phyloP scores from a whole-genome alignment of 2,888 invertebrate genomes.

The Netelia inedita region DNA sequence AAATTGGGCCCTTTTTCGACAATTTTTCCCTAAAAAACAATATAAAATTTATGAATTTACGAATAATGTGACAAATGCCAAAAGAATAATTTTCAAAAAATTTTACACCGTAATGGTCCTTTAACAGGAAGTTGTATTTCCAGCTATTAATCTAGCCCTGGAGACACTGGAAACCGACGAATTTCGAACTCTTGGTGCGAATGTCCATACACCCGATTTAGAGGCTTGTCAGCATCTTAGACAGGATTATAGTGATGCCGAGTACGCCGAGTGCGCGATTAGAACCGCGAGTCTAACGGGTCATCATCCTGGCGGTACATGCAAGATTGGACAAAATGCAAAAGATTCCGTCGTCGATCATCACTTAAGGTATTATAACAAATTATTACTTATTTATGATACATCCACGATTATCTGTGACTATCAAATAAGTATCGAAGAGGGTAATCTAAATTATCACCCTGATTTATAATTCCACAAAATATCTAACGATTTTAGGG shows the following conservation, averaged over 20 bases:
- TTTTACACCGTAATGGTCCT: no score
- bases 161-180: constrained; percentile 86
- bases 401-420: no score
- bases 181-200: constrained; percentile 88
- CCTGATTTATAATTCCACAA: not conserved
- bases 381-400: not conserved
- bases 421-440: no score
- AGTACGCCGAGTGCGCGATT: constrained; percentile 89
- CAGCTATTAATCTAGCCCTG: constrained; percentile 88
- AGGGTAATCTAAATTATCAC: not conserved
- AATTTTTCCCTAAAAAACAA: no score
- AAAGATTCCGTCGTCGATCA: constrained; percentile 89
- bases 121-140: no score
- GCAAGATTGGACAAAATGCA: constrained; percentile 88
- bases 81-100: no score
- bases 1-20: no score
- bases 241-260: constrained; percentile 85
- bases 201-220: constrained; percentile 89
- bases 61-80: no score
- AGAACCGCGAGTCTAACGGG: constrained; percentile 89
- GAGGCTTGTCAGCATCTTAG: constrained; percentile 87
- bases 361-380: constrained; percentile 86
- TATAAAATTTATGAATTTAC: no score
- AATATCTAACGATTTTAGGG: constrained; percentile 85
- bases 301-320: constrained; percentile 93